These are phyloP conservation scores for Serilophus lunatus DNA, from an alignment of 2,113 vertebrate species.

Conservation along the genomic window DNA sequence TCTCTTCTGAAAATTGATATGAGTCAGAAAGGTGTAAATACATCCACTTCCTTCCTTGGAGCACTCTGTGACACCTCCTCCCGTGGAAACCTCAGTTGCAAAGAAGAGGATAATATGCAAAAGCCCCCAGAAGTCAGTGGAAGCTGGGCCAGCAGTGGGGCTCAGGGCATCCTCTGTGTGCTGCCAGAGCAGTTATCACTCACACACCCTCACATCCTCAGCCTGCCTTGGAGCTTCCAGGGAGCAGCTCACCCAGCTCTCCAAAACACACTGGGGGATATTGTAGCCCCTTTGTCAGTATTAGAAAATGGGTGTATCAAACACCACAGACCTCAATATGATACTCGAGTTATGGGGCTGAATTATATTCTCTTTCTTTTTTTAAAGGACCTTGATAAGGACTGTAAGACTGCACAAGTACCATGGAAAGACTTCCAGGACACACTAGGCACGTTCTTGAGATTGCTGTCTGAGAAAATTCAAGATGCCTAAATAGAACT, in stretches of 20 bases:
- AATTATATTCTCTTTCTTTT: not conserved
- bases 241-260: not conserved
- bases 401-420: not conserved
- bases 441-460: not conserved
- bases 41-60: not conserved
- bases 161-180: not conserved
- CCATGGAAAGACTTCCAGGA: not conserved
- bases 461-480: not conserved
- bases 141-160: not conserved
- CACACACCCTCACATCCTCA: not conserved
- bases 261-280: not conserved
- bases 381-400: not conserved
- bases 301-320: not conserved
- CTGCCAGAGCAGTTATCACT: not conserved
- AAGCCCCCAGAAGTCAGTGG: rapidly evolving
- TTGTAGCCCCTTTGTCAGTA: rapidly evolving
- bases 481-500: not conserved
- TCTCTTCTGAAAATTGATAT: not conserved
- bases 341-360: not conserved
- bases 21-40: not conserved
- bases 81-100: rapidly evolving
- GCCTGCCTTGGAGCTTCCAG: not conserved
- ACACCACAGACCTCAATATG: too few species aligned
- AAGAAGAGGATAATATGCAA: not conserved
- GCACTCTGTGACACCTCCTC: not conserved